Evolutionary conservation across 35 echinoderm and acorn worm species (phyloP).

Genomic region (Strongylocentrotus purpuratus): DNA sequence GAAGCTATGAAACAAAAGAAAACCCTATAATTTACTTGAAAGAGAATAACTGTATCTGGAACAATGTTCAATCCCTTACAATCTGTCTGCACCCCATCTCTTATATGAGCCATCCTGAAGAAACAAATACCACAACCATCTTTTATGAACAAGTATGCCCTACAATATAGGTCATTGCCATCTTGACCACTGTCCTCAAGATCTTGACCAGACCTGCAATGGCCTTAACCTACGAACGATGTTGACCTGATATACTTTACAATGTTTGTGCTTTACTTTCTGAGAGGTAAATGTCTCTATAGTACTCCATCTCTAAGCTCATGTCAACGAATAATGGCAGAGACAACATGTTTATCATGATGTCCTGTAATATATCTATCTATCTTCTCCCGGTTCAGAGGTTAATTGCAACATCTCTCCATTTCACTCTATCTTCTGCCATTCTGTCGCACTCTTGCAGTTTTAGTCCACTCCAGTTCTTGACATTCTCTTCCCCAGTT

Average conservation of each 20-base stretch:
- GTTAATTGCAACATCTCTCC: too few relatives aligned
- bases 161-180: neutral
- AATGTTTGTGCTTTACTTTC: neutral
- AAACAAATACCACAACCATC: neutral
- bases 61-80: neutral
- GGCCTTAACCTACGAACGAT: neutral
- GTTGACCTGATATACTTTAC: conserved; percentile 1
- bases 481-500: too few relatives aligned
- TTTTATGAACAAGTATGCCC: neutral
- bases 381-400: too few relatives aligned
- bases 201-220: neutral
- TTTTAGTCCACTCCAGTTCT: too few relatives aligned
- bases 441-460: too few relatives aligned
- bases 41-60: neutral
- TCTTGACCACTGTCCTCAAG: neutral
- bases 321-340: too few relatives aligned
- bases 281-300: neutral
- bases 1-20: neutral
- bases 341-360: too few relatives aligned
- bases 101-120: neutral
- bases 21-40: neutral
- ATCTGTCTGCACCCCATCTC: too few relatives aligned
- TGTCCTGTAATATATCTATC: too few relatives aligned
- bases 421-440: too few relatives aligned
- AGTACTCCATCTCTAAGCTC: too few relatives aligned